Evolutionary conservation across 2,113 vertebrate species (phyloP), one percentile per base, ranked within the genome.

Genomic region (Sylvilagus bachmani): DNA sequence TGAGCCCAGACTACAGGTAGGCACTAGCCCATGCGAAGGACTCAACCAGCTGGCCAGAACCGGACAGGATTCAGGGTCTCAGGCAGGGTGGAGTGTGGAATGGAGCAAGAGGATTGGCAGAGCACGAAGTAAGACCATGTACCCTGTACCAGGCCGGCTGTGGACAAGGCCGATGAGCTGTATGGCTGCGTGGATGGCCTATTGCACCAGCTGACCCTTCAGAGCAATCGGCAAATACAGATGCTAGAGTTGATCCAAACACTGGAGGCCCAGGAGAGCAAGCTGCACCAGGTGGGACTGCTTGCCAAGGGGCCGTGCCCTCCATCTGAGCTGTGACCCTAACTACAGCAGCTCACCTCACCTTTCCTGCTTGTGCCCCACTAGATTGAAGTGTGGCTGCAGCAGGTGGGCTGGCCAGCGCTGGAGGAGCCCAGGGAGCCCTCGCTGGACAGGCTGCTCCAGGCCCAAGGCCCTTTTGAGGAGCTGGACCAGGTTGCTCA

Each of bases 161-260:
- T 99, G 19, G 98, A 99, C 44, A 64, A 93, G 3, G 99, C 97
- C n/a, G 91, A 97, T 0, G 71, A 96, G 67, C 98, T 99, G 21
- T 99, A 99, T 77, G 98, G 99, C 16, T 93, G 94, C 17, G 99
- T 99, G 95, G 99, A 99, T 73, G 99, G 99, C 97, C 98, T 99
- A 8, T 98, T 99, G 49, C 99, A 99, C 96, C 98, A 97, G 0
- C 98, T 99, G 97, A 99, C 99, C 67, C 98, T 98, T 94, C 95
- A 99, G 87, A 99, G 99, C 77, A 99, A 99, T 98, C 94, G 97
- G 86, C 98, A 98, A 96, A 98, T 99, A 12, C 98, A 98, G 97
- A 98, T 99, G 4, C 98, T 99, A 83, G 98, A 98, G 96, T 98
- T 99, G 97, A 97, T 99, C 67, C 96, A 98, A 92, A 99, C 98